Conservation (phyloP, 2,113 vertebrate species). For the Gobiocypris rarus region DNA sequence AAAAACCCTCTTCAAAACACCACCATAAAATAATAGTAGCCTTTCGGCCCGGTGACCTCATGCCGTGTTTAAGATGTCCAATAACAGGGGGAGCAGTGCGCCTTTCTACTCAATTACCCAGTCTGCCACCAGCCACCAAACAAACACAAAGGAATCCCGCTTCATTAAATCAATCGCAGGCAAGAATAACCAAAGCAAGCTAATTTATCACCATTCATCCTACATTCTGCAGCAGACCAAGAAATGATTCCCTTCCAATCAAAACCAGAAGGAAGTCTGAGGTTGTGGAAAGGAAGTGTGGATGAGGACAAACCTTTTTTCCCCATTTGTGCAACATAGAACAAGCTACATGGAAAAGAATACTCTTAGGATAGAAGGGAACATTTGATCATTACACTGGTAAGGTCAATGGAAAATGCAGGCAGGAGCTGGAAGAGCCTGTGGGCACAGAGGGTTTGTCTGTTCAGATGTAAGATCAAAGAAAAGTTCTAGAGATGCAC, state of each 20-base stretch:
- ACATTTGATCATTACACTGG: background rate
- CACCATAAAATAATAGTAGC: constrained; percentile 82
- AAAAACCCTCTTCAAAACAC: constrained; percentile 66
- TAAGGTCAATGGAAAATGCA: background rate
- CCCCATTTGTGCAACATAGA: background rate
- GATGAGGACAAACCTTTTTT: background rate
- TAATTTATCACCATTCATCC: constrained; percentile 81
- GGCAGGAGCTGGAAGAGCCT: background rate
- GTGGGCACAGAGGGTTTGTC: background rate
- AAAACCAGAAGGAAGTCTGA: constrained; percentile 2
- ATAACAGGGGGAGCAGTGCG: constrained; percentile 79
- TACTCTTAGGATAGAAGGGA: background rate
- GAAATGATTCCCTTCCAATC: constrained; percentile 14
- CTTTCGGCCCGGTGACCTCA: constrained; percentile 82
- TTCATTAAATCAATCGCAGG: constrained; percentile 92
- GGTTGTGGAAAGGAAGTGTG: background rate
- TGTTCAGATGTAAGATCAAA: constrained; percentile 30
- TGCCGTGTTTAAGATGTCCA: constrained; percentile 82
- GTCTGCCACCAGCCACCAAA: constrained; percentile 80
- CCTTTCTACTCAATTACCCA: constrained; percentile 96
- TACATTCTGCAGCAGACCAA: constrained; percentile 26
- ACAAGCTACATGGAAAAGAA: constrained; percentile 13
- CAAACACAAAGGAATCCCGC: constrained; percentile 88
- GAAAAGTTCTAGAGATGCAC: constrained; percentile 21
- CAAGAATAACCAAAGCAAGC: constrained; percentile 84